Conservation (phyloP, 2,888 invertebrate genomes). For the Pilophorus perplexus region DNA sequence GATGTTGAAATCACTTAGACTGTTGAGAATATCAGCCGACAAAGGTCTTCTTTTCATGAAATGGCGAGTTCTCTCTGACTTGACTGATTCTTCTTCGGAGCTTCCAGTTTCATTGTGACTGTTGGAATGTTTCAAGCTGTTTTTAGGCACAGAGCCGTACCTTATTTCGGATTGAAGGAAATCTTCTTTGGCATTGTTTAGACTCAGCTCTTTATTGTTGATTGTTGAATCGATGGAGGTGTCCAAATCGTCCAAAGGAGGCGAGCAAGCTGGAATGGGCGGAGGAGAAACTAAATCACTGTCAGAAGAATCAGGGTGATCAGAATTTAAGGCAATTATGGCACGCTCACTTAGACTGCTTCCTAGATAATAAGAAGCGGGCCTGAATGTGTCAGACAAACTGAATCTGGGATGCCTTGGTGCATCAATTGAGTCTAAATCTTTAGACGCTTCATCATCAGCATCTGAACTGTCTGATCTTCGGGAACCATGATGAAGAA, state of each 20-base stretch:
- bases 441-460: conserved; percentile 78
- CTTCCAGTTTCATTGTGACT: conserved; percentile 47
- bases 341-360: conserved; percentile 55
- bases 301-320: conserved; percentile 75
- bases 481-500: conserved; percentile 53
- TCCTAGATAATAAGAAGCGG: conserved; percentile 81
- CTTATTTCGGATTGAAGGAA: conserved; percentile 8
- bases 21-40: conserved; percentile 64
- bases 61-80: conserved; percentile 56
- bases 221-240: conserved; percentile 52
- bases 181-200: conserved; percentile 42
- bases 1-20: conserved; percentile 64
- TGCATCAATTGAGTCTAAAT: conserved; percentile 64
- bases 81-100: conserved; percentile 51
- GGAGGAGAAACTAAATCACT: conserved; percentile 77
- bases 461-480: conserved; percentile 75
- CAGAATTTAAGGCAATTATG: conserved; percentile 51
- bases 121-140: conserved; percentile 26
- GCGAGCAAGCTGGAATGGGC: conserved; percentile 72
- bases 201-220: conserved; percentile 45
- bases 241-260: conserved; percentile 69
- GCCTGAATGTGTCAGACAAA: conserved; percentile 81
- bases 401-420: conserved; percentile 76
- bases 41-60: conserved; percentile 69
- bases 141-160: neutral